These are phyloP conservation scores for Anguilla pacifica DNA, from an alignment of 2,797 vertebrate genomes.

Conservation along the genomic window DNA sequence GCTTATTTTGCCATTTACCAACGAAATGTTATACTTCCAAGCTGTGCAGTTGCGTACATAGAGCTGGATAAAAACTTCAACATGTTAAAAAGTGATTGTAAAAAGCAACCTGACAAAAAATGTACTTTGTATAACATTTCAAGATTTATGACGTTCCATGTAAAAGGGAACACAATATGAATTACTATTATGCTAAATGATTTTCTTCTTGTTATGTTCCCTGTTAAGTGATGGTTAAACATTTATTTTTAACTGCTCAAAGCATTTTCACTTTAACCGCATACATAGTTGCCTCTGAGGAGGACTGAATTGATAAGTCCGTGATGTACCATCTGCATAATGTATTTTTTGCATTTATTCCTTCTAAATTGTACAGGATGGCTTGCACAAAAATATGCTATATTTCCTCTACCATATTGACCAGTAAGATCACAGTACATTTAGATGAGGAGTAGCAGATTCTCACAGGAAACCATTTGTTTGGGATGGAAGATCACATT, in stretches of 20 bases:
- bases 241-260: background rate
- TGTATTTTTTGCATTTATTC: background rate
- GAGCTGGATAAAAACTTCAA: too few species aligned
- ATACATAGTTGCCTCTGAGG: background rate
- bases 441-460: background rate
- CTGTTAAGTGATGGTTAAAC: background rate
- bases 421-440: background rate
- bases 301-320: background rate
- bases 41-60: too few species aligned
- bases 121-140: too few species aligned
- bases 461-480: slow-evolving; percentile 1
- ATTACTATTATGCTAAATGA: background rate
- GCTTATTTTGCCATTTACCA: too few species aligned
- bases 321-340: background rate
- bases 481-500: background rate
- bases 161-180: too few species aligned
- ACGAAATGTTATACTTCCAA: too few species aligned
- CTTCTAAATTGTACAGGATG: background rate
- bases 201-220: background rate
- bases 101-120: too few species aligned
- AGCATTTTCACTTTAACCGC: background rate
- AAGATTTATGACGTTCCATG: background rate
- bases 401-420: background rate
- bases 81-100: too few species aligned
- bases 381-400: background rate